These are phyloP conservation scores for Babylonia areolata DNA, from an alignment of 1,140 invertebrate genomes.

Conservation along the genomic window DNA sequence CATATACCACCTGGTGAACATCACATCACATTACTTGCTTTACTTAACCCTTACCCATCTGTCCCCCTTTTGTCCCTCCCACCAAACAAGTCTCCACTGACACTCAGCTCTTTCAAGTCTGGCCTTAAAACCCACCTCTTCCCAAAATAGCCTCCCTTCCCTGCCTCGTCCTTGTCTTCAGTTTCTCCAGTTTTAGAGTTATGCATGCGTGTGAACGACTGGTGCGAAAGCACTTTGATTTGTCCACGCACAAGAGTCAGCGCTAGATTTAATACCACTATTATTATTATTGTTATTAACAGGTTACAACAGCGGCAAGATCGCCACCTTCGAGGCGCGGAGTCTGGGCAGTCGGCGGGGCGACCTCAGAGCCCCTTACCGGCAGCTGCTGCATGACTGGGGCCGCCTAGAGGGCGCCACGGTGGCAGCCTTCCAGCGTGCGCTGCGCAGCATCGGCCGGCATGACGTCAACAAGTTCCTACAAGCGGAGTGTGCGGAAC, in stretches of 20 bases:
- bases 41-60: too few species aligned
- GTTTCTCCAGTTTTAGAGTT: neutral
- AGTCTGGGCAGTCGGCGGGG: neutral
- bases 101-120: too few species aligned
- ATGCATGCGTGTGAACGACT: neutral
- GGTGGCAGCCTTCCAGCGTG: slow-evolving; percentile 48
- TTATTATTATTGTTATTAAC: neutral
- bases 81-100: too few species aligned
- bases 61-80: too few species aligned
- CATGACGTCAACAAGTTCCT: slow-evolving; percentile 47
- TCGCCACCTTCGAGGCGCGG: slow-evolving; percentile 49
- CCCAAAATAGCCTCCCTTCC: too few species aligned
- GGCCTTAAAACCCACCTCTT: too few species aligned
- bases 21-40: too few species aligned
- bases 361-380: slow-evolving; percentile 37
- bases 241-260: neutral
- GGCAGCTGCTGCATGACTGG: slow-evolving; percentile 50
- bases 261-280: neutral
- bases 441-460: slow-evolving; percentile 45
- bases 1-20: too few species aligned
- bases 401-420: slow-evolving; percentile 44
- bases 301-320: slow-evolving; percentile 57
- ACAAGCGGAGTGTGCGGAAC: slow-evolving; percentile 18
- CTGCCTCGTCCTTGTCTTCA: neutral
- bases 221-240: neutral